A percentile compares a stretch with the other conserved stretches of the same genome.
Conservation (phyloP, 2,888 invertebrate genomes). For the Therioaphis trifolii region DNA sequence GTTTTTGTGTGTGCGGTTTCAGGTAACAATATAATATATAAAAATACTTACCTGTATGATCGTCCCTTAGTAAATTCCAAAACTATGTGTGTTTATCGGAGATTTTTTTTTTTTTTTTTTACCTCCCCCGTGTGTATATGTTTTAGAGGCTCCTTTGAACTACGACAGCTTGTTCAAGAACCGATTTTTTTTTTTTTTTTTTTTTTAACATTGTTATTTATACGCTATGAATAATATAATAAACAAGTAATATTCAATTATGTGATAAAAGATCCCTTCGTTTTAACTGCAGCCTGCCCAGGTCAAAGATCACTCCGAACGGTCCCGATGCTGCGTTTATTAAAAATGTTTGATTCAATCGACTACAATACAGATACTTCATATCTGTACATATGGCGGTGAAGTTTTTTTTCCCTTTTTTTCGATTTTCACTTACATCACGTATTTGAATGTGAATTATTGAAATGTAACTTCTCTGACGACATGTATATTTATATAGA, state of each 20-base stretch:
- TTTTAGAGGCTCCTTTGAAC: neutral
- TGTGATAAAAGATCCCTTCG: neutral
- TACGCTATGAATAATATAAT: neutral
- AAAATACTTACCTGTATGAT: neutral
- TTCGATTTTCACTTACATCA: too few relatives aligned
- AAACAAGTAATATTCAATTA: slow-evolving; percentile 39
- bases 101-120: neutral
- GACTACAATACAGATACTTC: too few relatives aligned
- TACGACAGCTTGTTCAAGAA: neutral
- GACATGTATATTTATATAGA: too few relatives aligned
- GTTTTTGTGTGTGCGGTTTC: neutral
- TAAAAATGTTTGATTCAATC: too few relatives aligned
- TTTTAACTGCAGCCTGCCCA: neutral
- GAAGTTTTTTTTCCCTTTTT: too few relatives aligned
- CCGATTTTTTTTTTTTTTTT: too few relatives aligned
- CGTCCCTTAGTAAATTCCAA: neutral
- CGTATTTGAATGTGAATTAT: too few relatives aligned
- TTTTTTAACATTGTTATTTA: too few relatives aligned
- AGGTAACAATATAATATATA: slow-evolving; percentile 19
- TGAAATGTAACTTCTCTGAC: too few relatives aligned
- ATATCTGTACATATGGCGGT: too few relatives aligned
- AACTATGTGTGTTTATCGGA: neutral
- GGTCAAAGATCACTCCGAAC: slow-evolving; percentile 28
- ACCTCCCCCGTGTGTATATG: neutral
- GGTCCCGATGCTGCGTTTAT: neutral